Base-by-base conservation (phyloP, 53 echinoderm and acorn worm genomes). In the Temnopleurus reevesii region DNA sequence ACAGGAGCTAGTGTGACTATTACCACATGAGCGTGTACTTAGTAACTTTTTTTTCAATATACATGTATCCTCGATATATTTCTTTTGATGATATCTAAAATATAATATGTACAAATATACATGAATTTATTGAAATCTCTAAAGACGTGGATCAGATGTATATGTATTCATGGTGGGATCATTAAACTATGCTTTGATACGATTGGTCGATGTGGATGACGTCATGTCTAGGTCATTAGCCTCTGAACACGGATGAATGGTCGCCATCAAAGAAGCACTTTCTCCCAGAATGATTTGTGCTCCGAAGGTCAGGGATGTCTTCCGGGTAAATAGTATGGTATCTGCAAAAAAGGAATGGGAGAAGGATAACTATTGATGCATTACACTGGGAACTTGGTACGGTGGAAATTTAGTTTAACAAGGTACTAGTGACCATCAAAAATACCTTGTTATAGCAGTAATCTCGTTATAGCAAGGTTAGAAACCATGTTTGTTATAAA, bases 161-260 rank as follows among this genome's bases (percentile, higher is more conserved):
- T 15, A 51, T 51, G 53, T 10, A 15, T 10, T 15, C 53, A 15
- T 51, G 53, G 15, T 15, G 53, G 53, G 53, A 10, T 10, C 53
- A 51, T 10, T 63, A 33, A 13, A 63, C 63, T 63, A 63, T 63
- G 17, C 2, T 61, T 31, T 33, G 33, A 4, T 31, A 61, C 26
- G 8, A 12, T 36, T n/a, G 41, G 10, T n/a, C 43, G 4, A 33
- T 28, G 0, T 17, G 23, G 21, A 26, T 84, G 38, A 58, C 21
- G 63, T 45, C 58, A 54, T 4, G n/a, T 25, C 12, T n/a, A 59
- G 29, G 66, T 45, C 44, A 18, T 89, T 92, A 99, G 76, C 99
- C 99, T 76, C 96, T 81, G 84, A 92, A 94, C 33, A 91, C 99
- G 5, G 99, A 96, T 17, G 99, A 95, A 57, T 99, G 99, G 77